Evolutionary conservation across 2,113 vertebrate species (phyloP).

Genomic region (Antechinus flavipes): DNA sequence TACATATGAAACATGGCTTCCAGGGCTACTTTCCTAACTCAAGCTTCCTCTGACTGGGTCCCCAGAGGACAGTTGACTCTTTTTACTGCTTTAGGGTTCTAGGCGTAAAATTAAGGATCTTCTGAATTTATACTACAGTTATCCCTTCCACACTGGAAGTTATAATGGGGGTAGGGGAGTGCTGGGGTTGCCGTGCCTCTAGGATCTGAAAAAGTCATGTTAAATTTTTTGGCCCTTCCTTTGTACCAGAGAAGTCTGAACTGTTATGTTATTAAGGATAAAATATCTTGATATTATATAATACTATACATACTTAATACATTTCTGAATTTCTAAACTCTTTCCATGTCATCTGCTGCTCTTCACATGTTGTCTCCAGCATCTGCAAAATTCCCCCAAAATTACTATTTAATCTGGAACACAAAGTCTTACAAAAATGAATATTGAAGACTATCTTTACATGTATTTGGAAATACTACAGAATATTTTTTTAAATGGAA

Average conservation of each 20-base stretch:
- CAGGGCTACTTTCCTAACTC: not conserved
- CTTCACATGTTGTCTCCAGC: not conserved
- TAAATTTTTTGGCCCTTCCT: not conserved
- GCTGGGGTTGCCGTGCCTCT: no score
- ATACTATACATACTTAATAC: not conserved
- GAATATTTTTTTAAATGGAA: no score
- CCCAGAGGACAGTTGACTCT: not conserved
- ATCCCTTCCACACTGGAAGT: not conserved
- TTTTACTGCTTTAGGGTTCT: not conserved
- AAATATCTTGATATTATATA: not conserved
- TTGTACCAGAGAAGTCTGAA: not conserved
- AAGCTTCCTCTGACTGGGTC: not conserved
- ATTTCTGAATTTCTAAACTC: not conserved
- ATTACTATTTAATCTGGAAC: not conserved
- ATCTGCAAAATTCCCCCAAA: not conserved
- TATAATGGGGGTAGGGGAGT: no score
- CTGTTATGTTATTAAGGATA: not conserved
- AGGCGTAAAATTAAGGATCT: not conserved
- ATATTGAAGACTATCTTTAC: no score
- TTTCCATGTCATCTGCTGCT: not conserved
- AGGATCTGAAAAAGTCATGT: not conserved
- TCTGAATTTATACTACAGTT: not conserved
- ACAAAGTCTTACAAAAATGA: no score
- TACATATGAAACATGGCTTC: not conserved
- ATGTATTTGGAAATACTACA: no score